Evolutionary conservation across 2,113 vertebrate species (phyloP), one percentile per base, ranked within the genome.

Genomic region (Paratilapia polleni): DNA sequence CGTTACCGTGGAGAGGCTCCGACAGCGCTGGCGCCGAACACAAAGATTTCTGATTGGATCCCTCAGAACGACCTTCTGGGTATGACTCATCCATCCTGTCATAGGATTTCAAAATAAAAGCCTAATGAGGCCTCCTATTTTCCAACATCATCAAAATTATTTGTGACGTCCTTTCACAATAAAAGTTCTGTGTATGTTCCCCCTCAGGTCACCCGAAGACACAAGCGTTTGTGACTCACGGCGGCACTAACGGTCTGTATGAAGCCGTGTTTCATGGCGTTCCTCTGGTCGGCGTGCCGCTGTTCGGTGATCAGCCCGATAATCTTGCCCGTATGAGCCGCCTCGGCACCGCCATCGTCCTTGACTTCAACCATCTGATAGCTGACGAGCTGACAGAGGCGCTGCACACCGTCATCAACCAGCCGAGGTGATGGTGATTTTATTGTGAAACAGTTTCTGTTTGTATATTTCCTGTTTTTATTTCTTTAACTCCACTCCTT

Each of bases 261-360:
- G 97, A 98, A 93, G 97, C 97, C 2, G 97, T 98, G 84, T 98
- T 97, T 83, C 97, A 98, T 0, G 97, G 95, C 0, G 82, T 98
- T 34, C 98, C 97, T 0, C 90, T 98, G 95, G 96, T 98, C 19
- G 97, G 97, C 6, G 60, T 98, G 2, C 97, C 97, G 4, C 86
- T 98, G 75, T 98, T 98, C 79, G 96, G 75, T 0, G 97, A 98
- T 63, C 97, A 98, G 90, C 94, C 93, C 0, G 96, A 97, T 79
- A 98, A 98, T 83, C 77, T 98, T 0, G 91, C 89, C 76, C 96
- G 95, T 64, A 94, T 98, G 95, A 96, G 59, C 61, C 95, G 93
- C 9, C 97, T 96, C 59, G 97, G 97, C 61, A 94, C 94, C 0
- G 97, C 97, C 11, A 89, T 97, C 31, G 80, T 87, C 4, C 83